Evolutionary conservation across 2,113 vertebrate species (phyloP).

Genomic region (Antechinus stuartii): DNA sequence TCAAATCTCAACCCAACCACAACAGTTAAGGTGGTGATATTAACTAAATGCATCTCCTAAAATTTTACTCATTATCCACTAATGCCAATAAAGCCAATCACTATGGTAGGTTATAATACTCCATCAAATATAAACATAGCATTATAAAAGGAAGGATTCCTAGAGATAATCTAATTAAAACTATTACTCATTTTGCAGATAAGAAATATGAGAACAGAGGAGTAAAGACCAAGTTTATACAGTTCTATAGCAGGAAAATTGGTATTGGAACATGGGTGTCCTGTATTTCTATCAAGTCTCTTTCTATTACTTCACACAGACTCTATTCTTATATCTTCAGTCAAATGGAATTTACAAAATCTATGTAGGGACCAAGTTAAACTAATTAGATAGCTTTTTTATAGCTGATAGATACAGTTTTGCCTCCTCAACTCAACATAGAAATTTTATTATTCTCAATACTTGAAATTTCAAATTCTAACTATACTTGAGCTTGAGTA

Average conservation of each 20-base stretch:
- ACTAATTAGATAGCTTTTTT: background rate
- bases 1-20: background rate
- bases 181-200: background rate
- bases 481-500: background rate
- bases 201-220: background rate
- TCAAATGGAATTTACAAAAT: background rate
- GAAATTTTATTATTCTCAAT: background rate
- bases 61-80: background rate
- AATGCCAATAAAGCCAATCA: background rate
- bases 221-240: too few species aligned
- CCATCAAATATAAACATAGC: background rate
- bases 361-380: background rate
- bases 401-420: background rate
- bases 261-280: background rate
- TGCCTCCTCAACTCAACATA: background rate
- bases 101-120: background rate
- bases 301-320: background rate
- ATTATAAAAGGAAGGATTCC: background rate
- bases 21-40: background rate
- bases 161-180: background rate
- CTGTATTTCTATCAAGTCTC: background rate
- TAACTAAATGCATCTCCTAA: background rate
- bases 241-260: background rate
- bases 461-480: background rate
- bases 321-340: background rate